Conservation (phyloP, 2,797 vertebrate genomes). For the Gila robusta region DNA sequence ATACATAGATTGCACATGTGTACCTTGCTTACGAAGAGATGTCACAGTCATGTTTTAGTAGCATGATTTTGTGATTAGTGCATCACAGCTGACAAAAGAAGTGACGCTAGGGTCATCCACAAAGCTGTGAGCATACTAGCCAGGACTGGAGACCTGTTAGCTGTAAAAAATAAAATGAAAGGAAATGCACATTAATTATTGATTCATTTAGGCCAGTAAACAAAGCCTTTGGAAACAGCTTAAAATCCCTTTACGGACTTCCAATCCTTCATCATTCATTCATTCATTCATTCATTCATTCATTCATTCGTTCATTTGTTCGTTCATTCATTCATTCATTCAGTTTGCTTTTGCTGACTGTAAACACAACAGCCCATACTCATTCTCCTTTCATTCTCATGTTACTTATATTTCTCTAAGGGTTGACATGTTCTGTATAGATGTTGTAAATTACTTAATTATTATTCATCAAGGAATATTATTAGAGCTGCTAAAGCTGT, state of each 20-base stretch:
- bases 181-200: not conserved
- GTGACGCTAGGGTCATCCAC: slow-evolving; percentile 25
- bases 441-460: not conserved
- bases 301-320: too few species aligned
- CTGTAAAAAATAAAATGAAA: slow-evolving; percentile 2
- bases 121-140: slow-evolving; percentile 23
- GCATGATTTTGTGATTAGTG: not conserved
- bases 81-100: slow-evolving; percentile 32
- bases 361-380: not conserved
- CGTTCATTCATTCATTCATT: too few species aligned
- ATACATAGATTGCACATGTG: slow-evolving; percentile 15
- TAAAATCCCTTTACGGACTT: not conserved
- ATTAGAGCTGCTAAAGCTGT: not conserved
- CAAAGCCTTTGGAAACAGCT: not conserved
- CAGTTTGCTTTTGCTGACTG: not conserved
- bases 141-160: not conserved
- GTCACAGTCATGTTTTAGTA: too few species aligned
- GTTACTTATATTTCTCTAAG: not conserved
- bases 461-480: not conserved
- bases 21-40: too few species aligned
- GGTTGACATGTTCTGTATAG: not conserved
- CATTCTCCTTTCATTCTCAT: not conserved
- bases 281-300: not conserved
- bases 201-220: not conserved
- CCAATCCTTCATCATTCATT: not conserved